phyloP scores from a whole-genome alignment of 2,113 vertebrate genomes.

The Hydrolagus affinis region DNA sequence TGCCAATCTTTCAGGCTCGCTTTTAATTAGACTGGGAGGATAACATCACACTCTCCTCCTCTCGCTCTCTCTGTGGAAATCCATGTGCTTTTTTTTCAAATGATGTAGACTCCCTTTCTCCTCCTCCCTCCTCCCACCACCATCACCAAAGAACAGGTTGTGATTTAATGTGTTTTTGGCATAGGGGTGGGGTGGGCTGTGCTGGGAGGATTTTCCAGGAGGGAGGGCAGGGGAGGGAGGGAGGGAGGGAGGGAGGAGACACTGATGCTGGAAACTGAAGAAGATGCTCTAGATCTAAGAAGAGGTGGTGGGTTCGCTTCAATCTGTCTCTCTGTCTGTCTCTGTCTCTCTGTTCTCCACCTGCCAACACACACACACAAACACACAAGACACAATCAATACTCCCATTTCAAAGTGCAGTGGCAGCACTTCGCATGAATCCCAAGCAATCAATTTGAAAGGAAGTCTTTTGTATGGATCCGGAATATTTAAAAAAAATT shows the following conservation, averaged over 20 bases:
- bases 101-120: neutral
- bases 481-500: neutral
- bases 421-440: neutral
- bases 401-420: neutral
- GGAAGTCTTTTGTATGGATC: neutral
- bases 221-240: neutral
- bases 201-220: slow-evolving; percentile 7
- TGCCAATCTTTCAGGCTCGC: neutral
- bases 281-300: neutral
- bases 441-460: neutral
- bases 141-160: neutral
- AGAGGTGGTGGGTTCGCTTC: neutral
- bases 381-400: neutral
- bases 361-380: too few species aligned
- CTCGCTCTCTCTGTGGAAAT: neutral
- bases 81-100: neutral
- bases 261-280: neutral
- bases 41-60: neutral
- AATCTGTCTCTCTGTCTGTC: neutral
- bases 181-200: slow-evolving; percentile 1
- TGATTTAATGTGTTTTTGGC: neutral
- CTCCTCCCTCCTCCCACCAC: too few species aligned
- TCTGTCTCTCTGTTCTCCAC: too few species aligned
- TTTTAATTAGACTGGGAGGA: slow-evolving; percentile 9
- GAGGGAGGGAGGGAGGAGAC: too few species aligned